Evolutionary conservation across 2,888 invertebrate genomes (phyloP).

Genomic region (Tachina grossa): DNA sequence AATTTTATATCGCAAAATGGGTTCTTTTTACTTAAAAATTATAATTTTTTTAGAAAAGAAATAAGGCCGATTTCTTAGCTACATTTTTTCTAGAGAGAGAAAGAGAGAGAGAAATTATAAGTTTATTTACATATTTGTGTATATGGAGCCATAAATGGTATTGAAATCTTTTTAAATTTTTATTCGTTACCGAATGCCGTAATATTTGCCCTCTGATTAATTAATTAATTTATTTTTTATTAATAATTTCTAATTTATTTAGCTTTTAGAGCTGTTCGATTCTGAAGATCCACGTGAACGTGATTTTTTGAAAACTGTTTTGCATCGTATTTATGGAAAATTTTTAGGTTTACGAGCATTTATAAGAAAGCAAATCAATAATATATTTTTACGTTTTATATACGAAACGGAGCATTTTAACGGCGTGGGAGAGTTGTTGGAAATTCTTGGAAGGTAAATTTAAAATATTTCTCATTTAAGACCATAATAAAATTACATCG

Average conservation of each 20-base stretch:
- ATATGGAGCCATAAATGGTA: too few relatives aligned
- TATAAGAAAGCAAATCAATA: conserved; percentile 99
- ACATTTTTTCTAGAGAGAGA: too few relatives aligned
- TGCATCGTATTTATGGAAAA: conserved; percentile 99
- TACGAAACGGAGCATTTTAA: conserved; percentile 99
- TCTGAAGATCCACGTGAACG: conserved; percentile 98
- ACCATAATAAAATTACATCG: background rate
- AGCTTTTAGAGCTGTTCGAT: conserved; percentile 97
- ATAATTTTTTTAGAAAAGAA: too few relatives aligned
- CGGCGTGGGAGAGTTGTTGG: conserved; percentile 97
- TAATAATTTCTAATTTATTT: conserved; percentile 73
- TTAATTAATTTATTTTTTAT: conserved; percentile 9
- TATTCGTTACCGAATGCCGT: background rate
- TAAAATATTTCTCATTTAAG: background rate
- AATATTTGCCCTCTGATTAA: background rate
- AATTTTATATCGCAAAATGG: too few relatives aligned
- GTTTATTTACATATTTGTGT: too few relatives aligned
- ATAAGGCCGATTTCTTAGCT: too few relatives aligned
- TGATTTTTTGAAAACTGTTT: conserved; percentile 98
- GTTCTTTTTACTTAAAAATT: too few relatives aligned
- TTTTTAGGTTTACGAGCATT: conserved; percentile 97
- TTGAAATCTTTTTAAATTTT: too few relatives aligned
- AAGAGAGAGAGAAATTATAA: too few relatives aligned
- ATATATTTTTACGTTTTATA: conserved; percentile 97
- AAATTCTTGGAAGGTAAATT: conserved; percentile 93